Conservation (phyloP, 2,113 vertebrate genomes). For the Tupaia chinensis region DNA sequence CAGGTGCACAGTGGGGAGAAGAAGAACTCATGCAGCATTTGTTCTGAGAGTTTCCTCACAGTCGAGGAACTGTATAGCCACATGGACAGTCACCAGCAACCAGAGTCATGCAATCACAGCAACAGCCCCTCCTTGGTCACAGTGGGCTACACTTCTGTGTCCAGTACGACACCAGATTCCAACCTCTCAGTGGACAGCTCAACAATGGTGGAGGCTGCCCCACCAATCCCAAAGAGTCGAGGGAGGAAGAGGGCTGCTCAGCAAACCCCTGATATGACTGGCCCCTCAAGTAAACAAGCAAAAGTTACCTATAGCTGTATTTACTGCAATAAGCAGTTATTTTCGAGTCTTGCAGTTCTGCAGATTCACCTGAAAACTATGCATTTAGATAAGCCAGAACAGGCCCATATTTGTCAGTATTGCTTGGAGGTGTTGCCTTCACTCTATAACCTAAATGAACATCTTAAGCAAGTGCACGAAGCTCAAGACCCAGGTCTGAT, state of each 20-base stretch:
- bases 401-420: conserved; percentile 98
- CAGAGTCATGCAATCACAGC: conserved; percentile 97
- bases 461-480: conserved; percentile 97
- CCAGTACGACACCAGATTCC: conserved; percentile 98
- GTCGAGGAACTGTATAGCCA: conserved; percentile 97
- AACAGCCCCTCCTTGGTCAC: conserved; percentile 97
- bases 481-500: conserved; percentile 94
- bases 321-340: conserved; percentile 98
- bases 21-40: conserved; percentile 95
- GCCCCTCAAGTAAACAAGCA: conserved; percentile 94
- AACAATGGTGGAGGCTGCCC: conserved; percentile 94
- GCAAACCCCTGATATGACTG: conserved; percentile 91
- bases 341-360: conserved; percentile 96
- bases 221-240: conserved; percentile 95
- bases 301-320: conserved; percentile 98
- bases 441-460: conserved; percentile 98
- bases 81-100: conserved; percentile 98
- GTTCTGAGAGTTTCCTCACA: conserved; percentile 95
- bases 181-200: conserved; percentile 98
- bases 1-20: conserved; percentile 94
- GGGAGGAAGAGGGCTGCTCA: conserved; percentile 95
- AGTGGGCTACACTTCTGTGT: conserved; percentile 97
- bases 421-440: conserved; percentile 98
- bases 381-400: conserved; percentile 98
- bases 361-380: conserved; percentile 98